These are phyloP conservation scores for Struthidea cinerea DNA, from an alignment of 2,113 vertebrate species.

Conservation along the genomic window DNA sequence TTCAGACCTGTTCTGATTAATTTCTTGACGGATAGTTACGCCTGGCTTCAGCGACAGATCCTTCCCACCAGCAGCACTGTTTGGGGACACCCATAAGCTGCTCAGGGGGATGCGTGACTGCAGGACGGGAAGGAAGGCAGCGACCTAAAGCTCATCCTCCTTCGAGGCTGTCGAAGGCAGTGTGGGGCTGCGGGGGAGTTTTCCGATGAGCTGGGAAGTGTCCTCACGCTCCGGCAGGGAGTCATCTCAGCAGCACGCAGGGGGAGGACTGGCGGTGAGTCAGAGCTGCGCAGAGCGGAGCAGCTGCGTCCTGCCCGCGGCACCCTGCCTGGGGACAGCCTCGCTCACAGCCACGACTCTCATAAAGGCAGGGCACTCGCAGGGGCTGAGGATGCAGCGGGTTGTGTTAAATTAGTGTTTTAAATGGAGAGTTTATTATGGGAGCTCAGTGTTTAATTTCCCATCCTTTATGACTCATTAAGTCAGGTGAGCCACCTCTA, in stretches of 20 bases:
- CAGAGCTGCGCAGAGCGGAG: neutral
- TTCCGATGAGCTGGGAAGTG: neutral
- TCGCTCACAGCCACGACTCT: fast-evolving
- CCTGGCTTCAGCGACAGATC: neutral
- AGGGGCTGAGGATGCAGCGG: neutral
- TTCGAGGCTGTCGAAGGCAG: neutral
- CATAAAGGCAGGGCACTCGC: fast-evolving
- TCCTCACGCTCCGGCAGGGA: neutral
- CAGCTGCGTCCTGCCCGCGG: neutral
- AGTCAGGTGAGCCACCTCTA: conserved; percentile 1
- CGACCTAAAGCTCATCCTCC: neutral
- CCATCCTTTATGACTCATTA: conserved; percentile 21
- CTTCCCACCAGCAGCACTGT: neutral
- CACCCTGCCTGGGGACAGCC: neutral
- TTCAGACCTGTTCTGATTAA: neutral
- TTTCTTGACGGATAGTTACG: neutral
- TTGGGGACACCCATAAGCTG: neutral
- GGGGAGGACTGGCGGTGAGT: neutral
- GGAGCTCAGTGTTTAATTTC: conserved; percentile 9
- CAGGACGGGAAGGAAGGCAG: neutral
- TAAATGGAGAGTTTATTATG: neutral
- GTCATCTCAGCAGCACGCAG: neutral
- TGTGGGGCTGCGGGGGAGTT: neutral
- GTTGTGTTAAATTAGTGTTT: neutral
- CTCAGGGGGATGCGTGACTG: neutral